A percentile compares a stretch with the other conserved stretches of the same genome.
phyloP scores from a whole-genome alignment of 2,888 invertebrate species.

The Phyllotreta striolata region DNA sequence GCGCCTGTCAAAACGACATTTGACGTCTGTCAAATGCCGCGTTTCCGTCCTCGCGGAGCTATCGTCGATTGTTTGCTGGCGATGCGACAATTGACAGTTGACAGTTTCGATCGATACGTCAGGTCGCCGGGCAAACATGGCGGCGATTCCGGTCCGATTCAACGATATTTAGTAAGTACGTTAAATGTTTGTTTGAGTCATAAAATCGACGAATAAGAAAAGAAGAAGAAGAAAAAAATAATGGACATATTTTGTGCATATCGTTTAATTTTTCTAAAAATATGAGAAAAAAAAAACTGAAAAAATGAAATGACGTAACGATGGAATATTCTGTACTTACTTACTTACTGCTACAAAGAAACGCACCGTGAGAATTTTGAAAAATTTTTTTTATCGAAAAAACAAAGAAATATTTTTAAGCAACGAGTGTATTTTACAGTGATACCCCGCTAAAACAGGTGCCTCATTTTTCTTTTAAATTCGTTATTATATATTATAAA shows the following conservation, averaged over 20 bases:
- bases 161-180: slow-evolving; percentile 31
- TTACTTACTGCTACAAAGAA: slow-evolving; percentile 49
- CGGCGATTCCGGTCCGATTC: neutral
- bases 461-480: slow-evolving; percentile 59
- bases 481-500: slow-evolving; percentile 57
- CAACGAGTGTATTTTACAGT: slow-evolving; percentile 56
- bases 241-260: slow-evolving; percentile 45
- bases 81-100: too few relatives aligned
- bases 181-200: slow-evolving; percentile 30
- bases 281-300: slow-evolving; percentile 46
- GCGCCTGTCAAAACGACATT: too few relatives aligned
- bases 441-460: slow-evolving; percentile 59
- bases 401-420: slow-evolving; percentile 23
- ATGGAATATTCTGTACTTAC: too few relatives aligned
- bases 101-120: too few relatives aligned
- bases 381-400: too few relatives aligned
- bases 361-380: slow-evolving; percentile 44
- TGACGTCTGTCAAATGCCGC: too few relatives aligned
- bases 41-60: too few relatives aligned
- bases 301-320: too few relatives aligned
- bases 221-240: slow-evolving; percentile 18
- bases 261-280: slow-evolving; percentile 44
- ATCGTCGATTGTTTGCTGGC: too few relatives aligned
- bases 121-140: neutral
- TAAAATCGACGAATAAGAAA: too few relatives aligned